Evolutionary conservation across 2,113 vertebrate genomes (phyloP), one percentile per base, ranked within the genome.

Genomic region (Scytalopus superciliaris): DNA sequence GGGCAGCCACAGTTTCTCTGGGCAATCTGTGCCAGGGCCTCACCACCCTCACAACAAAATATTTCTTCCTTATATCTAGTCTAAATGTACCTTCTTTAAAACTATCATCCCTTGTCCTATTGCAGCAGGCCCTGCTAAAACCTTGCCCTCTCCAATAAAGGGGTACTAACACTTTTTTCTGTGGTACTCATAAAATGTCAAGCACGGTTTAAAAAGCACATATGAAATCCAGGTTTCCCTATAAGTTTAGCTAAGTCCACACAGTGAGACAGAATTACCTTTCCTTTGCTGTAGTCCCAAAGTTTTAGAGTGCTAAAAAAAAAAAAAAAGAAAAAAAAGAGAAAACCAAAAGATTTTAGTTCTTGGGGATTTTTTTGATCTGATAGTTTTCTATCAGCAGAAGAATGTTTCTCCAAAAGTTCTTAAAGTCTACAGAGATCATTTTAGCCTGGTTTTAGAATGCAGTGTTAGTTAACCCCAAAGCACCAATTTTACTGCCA

Each of bases 231-330:
- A 74, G 14, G 72, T 69, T 73, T 56, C 55, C 30, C 59, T 56
- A 19, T 11, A 81, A 75, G 10, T 12, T 81, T 57, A 78, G 13
- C n/a, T 66, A 81, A 63, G 22, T 23, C 24, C 44, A 49, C 4
- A 16, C 0, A 27, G 35, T 4, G 1, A 93, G 27, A 47, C 5
- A 81, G 22, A 45, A 73, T 62, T 96, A 99, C 99, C 98, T 99
- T 99, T 97, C 99, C 99, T 98, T 99, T 99, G 98, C 99, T 99
- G 99, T 99, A 99, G 98, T 99, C 99, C 99, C 99, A 99, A 97
- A 99, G 99, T 94, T 99, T 99, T 93, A 99, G 98, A 22, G 99
- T 99, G 98, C 99, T 99, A 95, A 19, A 96, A 57, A 84, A 93
- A n/a, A n/a, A n/a, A n/a, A n/a, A n/a, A n/a, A n/a, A n/a, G n/a